A percentile compares a stretch with the other conserved stretches of the same genome.
Conservation (phyloP, 2,888 invertebrate species). For the Leptothorax acervorum region DNA sequence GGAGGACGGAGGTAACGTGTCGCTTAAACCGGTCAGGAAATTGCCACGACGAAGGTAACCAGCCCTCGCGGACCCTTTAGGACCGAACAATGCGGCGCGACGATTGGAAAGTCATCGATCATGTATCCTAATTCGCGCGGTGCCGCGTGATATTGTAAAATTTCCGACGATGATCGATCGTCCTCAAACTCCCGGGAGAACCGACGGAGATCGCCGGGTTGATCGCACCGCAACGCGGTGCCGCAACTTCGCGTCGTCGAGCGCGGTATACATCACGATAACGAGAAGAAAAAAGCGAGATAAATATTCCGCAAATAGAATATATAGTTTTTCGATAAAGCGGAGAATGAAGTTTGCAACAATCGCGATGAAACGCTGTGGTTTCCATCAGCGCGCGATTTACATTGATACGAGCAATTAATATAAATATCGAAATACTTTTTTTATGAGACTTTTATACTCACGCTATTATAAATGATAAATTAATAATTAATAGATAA, state of each 20-base stretch:
- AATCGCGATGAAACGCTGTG: background rate
- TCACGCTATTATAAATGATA: background rate
- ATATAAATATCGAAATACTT: background rate
- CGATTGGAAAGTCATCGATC: conserved; percentile 83
- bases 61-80: conserved; percentile 23
- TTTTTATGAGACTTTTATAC: background rate
- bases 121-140: conserved; percentile 73
- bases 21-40: conserved; percentile 34
- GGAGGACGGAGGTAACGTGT: background rate
- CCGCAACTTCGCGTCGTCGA: background rate
- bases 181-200: conserved; percentile 37
- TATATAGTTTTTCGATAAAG: background rate
- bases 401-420: background rate
- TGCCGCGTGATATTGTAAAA: conserved; percentile 79
- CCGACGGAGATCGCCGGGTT: background rate
- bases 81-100: conserved; percentile 68
- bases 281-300: background rate
- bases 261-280: background rate
- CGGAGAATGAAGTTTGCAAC: background rate
- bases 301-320: background rate
- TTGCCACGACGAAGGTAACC: conserved; percentile 25
- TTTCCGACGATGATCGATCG: conserved; percentile 79
- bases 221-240: conserved; percentile 9
- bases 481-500: too few species aligned
- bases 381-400: background rate